Percentiles rank a stretch among this genome's conserved stretches.
These are phyloP conservation scores for Cataglyphis altisquamis DNA, from an alignment of 2,888 invertebrate genomes.

Conservation along the genomic window DNA sequence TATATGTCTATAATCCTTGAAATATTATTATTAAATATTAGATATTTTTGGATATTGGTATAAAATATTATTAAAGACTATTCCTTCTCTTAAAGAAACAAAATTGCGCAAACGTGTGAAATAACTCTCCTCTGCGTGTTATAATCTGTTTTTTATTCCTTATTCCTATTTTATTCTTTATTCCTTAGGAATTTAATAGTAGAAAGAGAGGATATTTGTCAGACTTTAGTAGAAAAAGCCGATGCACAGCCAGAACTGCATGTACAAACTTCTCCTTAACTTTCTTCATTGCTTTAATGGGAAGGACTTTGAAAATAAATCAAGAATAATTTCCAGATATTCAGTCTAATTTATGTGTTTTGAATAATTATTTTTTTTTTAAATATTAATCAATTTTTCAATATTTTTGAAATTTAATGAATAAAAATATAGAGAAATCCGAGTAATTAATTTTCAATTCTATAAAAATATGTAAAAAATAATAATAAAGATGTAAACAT, in stretches of 20 bases:
- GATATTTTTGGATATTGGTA: not conserved
- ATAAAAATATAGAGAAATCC: not conserved
- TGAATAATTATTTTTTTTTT: not conserved
- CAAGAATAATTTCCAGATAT: not conserved
- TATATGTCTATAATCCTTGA: not conserved
- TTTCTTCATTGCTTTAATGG: not conserved
- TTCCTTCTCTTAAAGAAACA: not conserved
- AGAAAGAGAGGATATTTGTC: conserved; percentile 15
- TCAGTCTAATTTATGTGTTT: not conserved
- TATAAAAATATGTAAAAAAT: conserved; percentile 3
- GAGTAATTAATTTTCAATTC: not conserved
- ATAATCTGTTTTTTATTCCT: conserved; percentile 5
- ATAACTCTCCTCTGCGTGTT: not conserved
- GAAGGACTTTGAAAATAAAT: not conserved
- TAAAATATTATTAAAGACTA: not conserved
- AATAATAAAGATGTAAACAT: not conserved
- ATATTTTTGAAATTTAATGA: not conserved
- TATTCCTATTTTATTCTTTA: not conserved
- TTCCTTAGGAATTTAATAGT: conserved; percentile 18
- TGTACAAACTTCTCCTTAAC: not conserved
- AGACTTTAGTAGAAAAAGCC: conserved; percentile 6
- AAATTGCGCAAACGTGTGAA: not conserved
- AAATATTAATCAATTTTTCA: not conserved
- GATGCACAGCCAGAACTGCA: not conserved
- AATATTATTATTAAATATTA: not conserved